Conservation (phyloP, 2,888 invertebrate species). For the Euplagia quadripunctaria region DNA sequence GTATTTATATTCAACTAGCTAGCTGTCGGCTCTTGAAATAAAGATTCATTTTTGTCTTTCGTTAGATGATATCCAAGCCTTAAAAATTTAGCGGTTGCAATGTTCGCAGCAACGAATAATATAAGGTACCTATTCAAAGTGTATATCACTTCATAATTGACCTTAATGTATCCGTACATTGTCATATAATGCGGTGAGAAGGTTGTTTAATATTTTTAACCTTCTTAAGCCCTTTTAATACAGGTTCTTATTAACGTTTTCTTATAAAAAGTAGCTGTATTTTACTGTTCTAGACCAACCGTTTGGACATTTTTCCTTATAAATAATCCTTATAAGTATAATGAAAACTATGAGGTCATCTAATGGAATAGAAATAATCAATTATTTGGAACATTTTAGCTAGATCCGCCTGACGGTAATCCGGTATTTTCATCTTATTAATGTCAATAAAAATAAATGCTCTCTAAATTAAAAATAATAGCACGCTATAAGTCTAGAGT, state of each 20-base stretch:
- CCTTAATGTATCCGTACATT: constrained; percentile 3
- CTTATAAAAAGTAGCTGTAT: background rate
- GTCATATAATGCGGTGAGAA: background rate
- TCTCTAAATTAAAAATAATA: background rate
- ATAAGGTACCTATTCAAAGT: too few relatives aligned
- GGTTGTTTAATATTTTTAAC: constrained; percentile 11
- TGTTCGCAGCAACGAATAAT: background rate
- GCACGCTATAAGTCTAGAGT: background rate
- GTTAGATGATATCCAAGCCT: background rate
- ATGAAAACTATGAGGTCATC: too few relatives aligned
- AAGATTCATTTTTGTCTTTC: background rate
- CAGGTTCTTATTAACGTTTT: background rate
- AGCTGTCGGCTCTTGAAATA: background rate
- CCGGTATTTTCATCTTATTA: background rate
- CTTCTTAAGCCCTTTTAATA: background rate
- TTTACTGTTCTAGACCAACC: background rate
- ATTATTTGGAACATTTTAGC: background rate
- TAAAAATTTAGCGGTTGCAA: background rate
- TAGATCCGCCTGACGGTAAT: background rate
- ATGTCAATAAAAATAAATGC: background rate
- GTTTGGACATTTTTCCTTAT: background rate
- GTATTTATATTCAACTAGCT: background rate
- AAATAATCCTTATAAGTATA: background rate
- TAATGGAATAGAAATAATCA: background rate
- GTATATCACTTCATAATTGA: background rate